Conservation (phyloP, 2,888 invertebrate species). For the Penaeus monodon region DNA sequence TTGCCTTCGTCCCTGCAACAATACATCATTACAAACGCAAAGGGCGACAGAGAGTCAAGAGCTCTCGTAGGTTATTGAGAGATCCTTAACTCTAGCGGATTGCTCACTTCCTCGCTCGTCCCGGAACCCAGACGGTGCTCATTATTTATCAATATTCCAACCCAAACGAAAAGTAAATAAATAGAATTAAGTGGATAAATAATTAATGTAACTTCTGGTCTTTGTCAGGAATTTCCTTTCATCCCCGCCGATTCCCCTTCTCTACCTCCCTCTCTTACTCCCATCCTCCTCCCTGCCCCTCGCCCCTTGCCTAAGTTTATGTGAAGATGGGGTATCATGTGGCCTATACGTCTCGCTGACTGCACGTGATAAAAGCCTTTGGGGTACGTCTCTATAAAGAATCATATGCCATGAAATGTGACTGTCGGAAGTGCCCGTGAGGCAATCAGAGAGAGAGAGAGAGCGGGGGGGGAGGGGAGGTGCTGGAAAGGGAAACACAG, state of each 20-base stretch:
- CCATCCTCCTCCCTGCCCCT: too few species aligned
- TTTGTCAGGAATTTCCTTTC: too few species aligned
- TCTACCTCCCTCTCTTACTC: slow-evolving; percentile 1
- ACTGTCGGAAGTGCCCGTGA: slow-evolving; percentile 19
- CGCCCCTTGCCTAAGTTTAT: not conserved
- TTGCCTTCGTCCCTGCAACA: not conserved
- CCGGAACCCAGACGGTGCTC: too few species aligned
- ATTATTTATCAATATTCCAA: too few species aligned
- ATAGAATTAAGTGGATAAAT: too few species aligned
- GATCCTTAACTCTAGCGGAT: too few species aligned
- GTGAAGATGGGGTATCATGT: slow-evolving; percentile 35
- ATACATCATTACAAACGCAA: slow-evolving; percentile 13
- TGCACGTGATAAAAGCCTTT: slow-evolving; percentile 49
- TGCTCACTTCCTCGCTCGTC: too few species aligned
- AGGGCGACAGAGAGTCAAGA: too few species aligned
- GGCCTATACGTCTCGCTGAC: slow-evolving; percentile 41
- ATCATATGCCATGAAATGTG: slow-evolving; percentile 47
- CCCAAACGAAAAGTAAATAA: too few species aligned
- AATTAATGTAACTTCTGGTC: too few species aligned
- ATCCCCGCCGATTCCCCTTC: not conserved
- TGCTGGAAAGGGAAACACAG: not conserved
- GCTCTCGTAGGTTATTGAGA: too few species aligned
- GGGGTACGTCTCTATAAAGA: slow-evolving; percentile 43
- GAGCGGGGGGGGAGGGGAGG: too few species aligned
- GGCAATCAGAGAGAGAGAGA: slow-evolving; percentile 5